Base-by-base conservation (phyloP, 2,113 vertebrate genomes). In the Romanogobio albipinnatus region DNA sequence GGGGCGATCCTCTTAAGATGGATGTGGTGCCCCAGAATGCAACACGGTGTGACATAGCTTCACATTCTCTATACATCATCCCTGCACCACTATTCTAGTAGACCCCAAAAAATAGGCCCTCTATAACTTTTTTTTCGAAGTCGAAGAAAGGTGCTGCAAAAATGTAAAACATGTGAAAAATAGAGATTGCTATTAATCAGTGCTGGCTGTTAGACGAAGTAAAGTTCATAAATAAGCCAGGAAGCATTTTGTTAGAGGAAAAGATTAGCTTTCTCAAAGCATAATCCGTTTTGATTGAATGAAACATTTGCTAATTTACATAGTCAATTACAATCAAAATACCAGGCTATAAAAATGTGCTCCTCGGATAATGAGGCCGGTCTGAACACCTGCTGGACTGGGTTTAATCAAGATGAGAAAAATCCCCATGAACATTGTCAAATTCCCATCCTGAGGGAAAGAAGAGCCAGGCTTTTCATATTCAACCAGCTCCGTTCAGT, bases 271-370 rank as follows among this genome's bases (percentile, higher is more conserved):
- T 83, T 45, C 87, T 84, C 43, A 73, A 84, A n/a, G 84, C 75
- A 66, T 76, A 86, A 74, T 77, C 62, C 84, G 82, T 61, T 85
- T 86, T 87, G 82, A 88, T 88, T 82, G 53, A 85, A 84, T 77
- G 78, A 86, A 81, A 87, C 36, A 83, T 88, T 15, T 87, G 43
- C 78, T 33, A 1, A 76, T 88, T 90, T 90, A 53, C 87, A 90
- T 59, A 17, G 74, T 82, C 64, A 87, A 88, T 88, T 88, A 91
- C 61, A 85, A 86, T 81, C 5, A 82, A 53, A 88, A 83, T 56
- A 74, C 24, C 64, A 83, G 77, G 87, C 84, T 29, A 84, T 64
- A 84, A 85, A 82, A 87, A 83, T 79, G 24, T 59, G 43, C 29
- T 84, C 81, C 24, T 33, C 77, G 17, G 74, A 39, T 85, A 85